Conservation (phyloP, 2,888 invertebrate species). For the Ectobius pallidus region DNA sequence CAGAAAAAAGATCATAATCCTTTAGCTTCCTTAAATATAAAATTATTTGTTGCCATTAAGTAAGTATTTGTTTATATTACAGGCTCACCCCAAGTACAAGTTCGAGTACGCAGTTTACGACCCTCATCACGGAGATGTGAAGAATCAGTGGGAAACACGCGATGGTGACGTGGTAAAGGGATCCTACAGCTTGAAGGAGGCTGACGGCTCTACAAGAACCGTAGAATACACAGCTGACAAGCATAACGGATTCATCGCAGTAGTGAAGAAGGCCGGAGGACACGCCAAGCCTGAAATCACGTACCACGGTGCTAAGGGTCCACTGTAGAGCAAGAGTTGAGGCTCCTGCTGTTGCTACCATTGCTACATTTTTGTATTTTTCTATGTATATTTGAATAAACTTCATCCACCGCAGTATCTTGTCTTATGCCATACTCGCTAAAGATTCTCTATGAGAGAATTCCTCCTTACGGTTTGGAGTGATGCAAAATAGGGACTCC, state of each 20-base stretch:
- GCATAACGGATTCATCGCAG: too few species aligned
- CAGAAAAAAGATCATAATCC: neutral
- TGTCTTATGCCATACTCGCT: too few species aligned
- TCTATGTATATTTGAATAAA: too few species aligned
- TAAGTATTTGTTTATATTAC: neutral
- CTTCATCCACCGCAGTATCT: too few species aligned
- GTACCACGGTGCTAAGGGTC: conserved; percentile 11
- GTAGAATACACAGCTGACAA: conserved; percentile 49
- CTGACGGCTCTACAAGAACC: conserved; percentile 37
- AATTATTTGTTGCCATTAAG: too few species aligned
- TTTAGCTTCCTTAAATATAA: neutral
- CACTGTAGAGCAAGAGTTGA: too few species aligned
- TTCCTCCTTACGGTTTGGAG: too few species aligned
- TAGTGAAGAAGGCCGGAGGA: conserved; percentile 46
- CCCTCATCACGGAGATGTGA: conserved; percentile 34
- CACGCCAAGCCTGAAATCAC: conserved; percentile 24
- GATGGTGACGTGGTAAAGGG: conserved; percentile 37
- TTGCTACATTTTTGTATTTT: too few species aligned
- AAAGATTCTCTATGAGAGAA: too few species aligned
- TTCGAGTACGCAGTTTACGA: too few species aligned
- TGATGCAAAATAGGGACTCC: too few species aligned
- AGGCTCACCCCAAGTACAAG: conserved; percentile 29
- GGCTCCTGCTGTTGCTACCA: too few species aligned
- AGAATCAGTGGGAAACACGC: conserved; percentile 36
- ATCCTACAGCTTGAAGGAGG: conserved; percentile 34